Evolutionary conservation across 2,888 invertebrate genomes (phyloP), one percentile per base, ranked within the genome.

Genomic region (Stegophylla sp.): DNA sequence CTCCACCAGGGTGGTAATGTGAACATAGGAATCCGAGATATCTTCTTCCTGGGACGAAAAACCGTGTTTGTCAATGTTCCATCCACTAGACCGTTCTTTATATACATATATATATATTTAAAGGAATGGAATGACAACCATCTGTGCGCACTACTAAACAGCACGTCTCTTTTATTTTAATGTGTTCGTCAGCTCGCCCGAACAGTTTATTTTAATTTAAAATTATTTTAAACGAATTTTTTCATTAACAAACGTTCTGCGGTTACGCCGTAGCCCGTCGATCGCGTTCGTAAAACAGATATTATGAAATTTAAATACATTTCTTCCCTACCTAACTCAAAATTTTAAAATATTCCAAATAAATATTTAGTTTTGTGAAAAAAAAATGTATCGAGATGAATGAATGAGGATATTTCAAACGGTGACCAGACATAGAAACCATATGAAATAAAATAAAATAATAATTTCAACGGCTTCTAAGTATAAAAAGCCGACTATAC

Each of bases 121-220:
- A 51, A 17, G 12, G 0, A 51, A 71, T 23, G 23, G 34, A 41
- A 1, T 51, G 51, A 59, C 28, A 56, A 67, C 17, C 66, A 76
- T 77, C 67, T 69, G 77, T 59, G 56, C 45, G 17, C n/a, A 45
- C 66, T 63, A 66, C 66, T 77, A 56, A 69, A 77, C 59, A 34
- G 28, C 20, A 45, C 67, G 20, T 69, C 45, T 28, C 48, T 77
- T 77, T 77, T 77, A 69, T 77, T 77, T 59, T 59, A 77, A 77
- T 77, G 56, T 59, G 45, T 69, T 69, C 67, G 77, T 59, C 77
- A 77, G 67, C 59, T 77, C 59, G 77, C 26, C 45, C 17, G 67
- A 69, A 45, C 45, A 67, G 43, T 59, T 66, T 7, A n/a, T 56
- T 69, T 69, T 77, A 69, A 69, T 77, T 56, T 48, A 77, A 77